Base-by-base conservation (phyloP, 2,888 invertebrate species). In the Synanthedon tipuliformis region DNA sequence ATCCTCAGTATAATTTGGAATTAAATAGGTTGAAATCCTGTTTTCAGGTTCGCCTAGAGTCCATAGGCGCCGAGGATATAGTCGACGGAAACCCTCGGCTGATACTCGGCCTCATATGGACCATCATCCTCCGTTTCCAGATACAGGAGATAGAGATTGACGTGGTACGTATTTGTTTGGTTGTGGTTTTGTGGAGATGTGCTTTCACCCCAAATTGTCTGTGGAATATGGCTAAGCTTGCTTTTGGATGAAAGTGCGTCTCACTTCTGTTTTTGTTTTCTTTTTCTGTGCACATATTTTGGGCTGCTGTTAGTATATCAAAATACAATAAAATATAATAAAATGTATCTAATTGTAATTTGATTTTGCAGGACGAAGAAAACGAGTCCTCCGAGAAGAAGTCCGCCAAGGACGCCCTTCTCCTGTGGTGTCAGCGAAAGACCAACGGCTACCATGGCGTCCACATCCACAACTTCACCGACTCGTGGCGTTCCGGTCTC, bases 91-190 rank as follows among this genome's bases (percentile, higher is more conserved):
- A 99, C 89, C 97, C 96, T 49, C 91, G 98, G 51, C 90, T 99
- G 60, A 99, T 99, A 76, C 92, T 99, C 60, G 99, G 99, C 65
- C 91, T 99, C 52, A 98, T 99, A 64, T 99, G 99, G 99, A 99
- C 99, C 57, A 99, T 99, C 73, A 99, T 99, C 87, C 90, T 99
- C 61, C 90, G 99, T 57, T 99, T 99, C 90, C 98, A 99, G 90
- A 99, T 99, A 68, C 98, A 98, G 83, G 97, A 97, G 89, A 98
- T 98, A 68, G 97, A 97, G 88, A 97, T 98, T 66, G 97, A 97
- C 81, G 96, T 97, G 78, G 95, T 95, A 74, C 90, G 93, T 90
- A 16, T 16, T 16, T 16, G 16, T 16, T 2, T 16, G n/a, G n/a
- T n/a, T 16, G 16, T 16, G 16, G 16, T 2, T 16, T 16, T 16